Evolutionary conservation across 1,140 invertebrate genomes (phyloP).

Genomic region (Hyposmocoma kahamanoa): DNA sequence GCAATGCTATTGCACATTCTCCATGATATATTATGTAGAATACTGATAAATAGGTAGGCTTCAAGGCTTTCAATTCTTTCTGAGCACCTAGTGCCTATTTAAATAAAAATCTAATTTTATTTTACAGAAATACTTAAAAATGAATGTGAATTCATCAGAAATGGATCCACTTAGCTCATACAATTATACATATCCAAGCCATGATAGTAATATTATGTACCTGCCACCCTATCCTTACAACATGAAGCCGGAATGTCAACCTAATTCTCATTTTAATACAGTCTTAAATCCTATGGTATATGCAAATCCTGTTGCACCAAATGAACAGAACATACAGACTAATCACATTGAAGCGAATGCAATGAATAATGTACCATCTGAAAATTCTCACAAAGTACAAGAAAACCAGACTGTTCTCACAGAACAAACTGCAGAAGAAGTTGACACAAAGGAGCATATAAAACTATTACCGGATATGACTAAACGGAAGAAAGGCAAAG

Average conservation of each 20-base stretch:
- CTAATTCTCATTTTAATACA: not conserved
- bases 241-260: not conserved
- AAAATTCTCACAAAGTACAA: no score
- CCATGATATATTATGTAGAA: not conserved
- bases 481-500: constrained; percentile 15
- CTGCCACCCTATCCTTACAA: constrained; percentile 1
- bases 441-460: constrained; percentile 13
- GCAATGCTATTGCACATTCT: not conserved
- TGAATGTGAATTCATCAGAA: constrained; percentile 13
- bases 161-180: constrained; percentile 25
- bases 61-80: not conserved
- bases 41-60: not conserved
- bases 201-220: constrained; percentile 7
- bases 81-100: not conserved
- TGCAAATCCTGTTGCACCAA: not conserved
- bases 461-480: constrained; percentile 11
- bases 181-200: constrained; percentile 15
- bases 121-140: constrained; percentile 14
- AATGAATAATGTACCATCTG: not conserved
- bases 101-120: not conserved
- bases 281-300: not conserved
- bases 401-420: not conserved
- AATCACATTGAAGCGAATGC: not conserved
- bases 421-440: not conserved
- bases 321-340: not conserved